These are phyloP conservation scores for Campoletis sonorensis DNA, from an alignment of 1,140 invertebrate genomes.

Conservation along the genomic window DNA sequence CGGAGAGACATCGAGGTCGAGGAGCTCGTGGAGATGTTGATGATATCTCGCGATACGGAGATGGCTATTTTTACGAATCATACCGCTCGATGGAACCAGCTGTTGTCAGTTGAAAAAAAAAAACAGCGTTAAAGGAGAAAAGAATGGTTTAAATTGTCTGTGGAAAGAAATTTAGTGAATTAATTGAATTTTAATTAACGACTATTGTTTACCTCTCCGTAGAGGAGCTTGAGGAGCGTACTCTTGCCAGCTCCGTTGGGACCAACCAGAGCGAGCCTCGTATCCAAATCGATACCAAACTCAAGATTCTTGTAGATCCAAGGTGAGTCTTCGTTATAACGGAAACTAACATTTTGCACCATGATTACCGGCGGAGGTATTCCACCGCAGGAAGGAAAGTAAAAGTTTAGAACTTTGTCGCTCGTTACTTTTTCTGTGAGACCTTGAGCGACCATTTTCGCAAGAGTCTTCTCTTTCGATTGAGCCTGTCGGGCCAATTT, in stretches of 20 bases:
- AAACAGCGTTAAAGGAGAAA: not conserved
- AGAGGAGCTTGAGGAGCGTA: constrained; percentile 96
- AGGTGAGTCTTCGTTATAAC: constrained; percentile 91
- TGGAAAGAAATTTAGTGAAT: no score
- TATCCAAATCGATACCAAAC: constrained; percentile 99
- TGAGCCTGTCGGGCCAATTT: constrained; percentile 99
- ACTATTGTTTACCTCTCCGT: constrained; percentile 86
- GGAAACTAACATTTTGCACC: constrained; percentile 98
- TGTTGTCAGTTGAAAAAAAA: constrained; percentile 69
- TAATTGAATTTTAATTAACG: not conserved
- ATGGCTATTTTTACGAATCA: constrained; percentile 99
- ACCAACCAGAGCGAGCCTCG: constrained; percentile 96
- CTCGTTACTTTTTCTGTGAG: constrained; percentile 94
- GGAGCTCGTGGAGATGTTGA: constrained; percentile 97
- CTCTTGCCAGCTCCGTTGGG: constrained; percentile 99
- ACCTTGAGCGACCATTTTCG: constrained; percentile 99
- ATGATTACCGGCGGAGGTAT: constrained; percentile 99
- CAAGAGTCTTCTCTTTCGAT: constrained; percentile 99
- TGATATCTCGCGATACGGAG: constrained; percentile 98
- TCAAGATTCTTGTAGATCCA: constrained; percentile 98
- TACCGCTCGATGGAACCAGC: constrained; percentile 95
- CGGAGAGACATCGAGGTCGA: constrained; percentile 96
- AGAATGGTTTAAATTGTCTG: constrained; percentile 25
- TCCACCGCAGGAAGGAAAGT: constrained; percentile 97
- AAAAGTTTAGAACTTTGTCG: constrained; percentile 95